Percentiles rank a stretch among this genome's conserved stretches.
phyloP scores from a whole-genome alignment of 2,797 vertebrate species.

The Lycodopsis pacificus region DNA sequence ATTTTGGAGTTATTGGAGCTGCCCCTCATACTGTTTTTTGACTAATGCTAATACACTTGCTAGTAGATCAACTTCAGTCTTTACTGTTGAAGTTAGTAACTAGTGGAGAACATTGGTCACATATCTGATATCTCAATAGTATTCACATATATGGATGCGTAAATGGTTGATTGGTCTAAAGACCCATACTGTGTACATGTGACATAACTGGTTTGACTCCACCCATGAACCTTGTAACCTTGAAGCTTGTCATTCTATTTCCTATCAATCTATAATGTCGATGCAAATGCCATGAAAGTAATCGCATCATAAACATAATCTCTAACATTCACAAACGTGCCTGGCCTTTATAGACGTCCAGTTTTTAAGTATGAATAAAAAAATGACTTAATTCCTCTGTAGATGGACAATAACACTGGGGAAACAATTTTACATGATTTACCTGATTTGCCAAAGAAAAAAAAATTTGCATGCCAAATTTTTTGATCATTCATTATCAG shows the following conservation, averaged over 20 bases:
- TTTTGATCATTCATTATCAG: neutral
- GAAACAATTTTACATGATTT: slow-evolving; percentile 1
- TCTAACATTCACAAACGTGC: slow-evolving; percentile 5
- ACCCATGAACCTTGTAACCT: neutral
- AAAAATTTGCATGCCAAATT: neutral
- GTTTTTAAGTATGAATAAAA: neutral
- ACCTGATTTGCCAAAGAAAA: neutral
- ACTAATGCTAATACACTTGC: neutral
- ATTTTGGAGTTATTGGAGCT: neutral
- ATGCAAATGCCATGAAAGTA: neutral
- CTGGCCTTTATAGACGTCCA: slow-evolving; percentile 4
- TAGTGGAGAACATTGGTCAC: neutral
- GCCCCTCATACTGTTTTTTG: neutral
- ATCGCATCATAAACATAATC: neutral
- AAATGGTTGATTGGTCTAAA: neutral
- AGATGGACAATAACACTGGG: neutral
- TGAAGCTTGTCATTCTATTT: neutral
- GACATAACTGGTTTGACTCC: neutral
- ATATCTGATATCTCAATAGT: neutral
- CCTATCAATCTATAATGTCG: neutral
- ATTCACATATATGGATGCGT: neutral
- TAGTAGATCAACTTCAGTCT: neutral
- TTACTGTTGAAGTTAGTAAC: neutral
- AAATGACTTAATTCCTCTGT: neutral
- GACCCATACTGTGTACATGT: neutral